Evolutionary conservation across 2,113 vertebrate species (phyloP), one percentile per base, ranked within the genome.

Genomic region (Ailuropoda melanoleuca): DNA sequence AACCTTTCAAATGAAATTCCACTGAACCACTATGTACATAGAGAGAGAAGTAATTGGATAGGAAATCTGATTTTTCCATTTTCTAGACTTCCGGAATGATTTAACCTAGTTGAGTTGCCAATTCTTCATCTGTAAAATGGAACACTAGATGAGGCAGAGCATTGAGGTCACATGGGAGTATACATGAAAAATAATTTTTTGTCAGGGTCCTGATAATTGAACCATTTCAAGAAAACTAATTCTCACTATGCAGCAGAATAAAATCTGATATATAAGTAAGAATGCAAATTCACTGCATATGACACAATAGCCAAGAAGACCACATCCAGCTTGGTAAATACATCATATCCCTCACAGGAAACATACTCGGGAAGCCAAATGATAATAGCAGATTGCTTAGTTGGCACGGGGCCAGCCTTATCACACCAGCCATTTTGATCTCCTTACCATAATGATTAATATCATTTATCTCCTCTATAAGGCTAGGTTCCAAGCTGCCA

Each of bases 1-100:
- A 94, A 64, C 2, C 48, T 85, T 92, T 80, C 29, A 66, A 93
- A 81, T 86, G 1, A 97, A 93, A 86, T 86, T 88, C 39, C 56
- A 75, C 5, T 24, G 62, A 94, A 72, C 19, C 8, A 84, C 60
- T 72, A 50, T 19, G 10, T 58, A 34, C 83, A 91, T 62, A 43
- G 48, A 56, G 24, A 87, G n/a, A 92, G 46, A 37, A 15, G 46
- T n/a, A 86, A 4, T 18, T 60, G 15, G 3, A 4, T 68, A 66
- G 39, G 26, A 95, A 93, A 68, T 43, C 2, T 31, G 64, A 90
- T 56, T 90, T 23, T 91, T 93, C 50, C 37, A 68, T 68, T 93
- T 80, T 29, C 15, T 86, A 81, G 31, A 15, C 26, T 74, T 53
- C n/a, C 21, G 46, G 23, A 31, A 39, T 82, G 48, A 90, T 90